Percentiles rank a stretch among this genome's conserved stretches.
Conservation (phyloP, 2,797 vertebrate species). For the Hozukius guyotensis region DNA sequence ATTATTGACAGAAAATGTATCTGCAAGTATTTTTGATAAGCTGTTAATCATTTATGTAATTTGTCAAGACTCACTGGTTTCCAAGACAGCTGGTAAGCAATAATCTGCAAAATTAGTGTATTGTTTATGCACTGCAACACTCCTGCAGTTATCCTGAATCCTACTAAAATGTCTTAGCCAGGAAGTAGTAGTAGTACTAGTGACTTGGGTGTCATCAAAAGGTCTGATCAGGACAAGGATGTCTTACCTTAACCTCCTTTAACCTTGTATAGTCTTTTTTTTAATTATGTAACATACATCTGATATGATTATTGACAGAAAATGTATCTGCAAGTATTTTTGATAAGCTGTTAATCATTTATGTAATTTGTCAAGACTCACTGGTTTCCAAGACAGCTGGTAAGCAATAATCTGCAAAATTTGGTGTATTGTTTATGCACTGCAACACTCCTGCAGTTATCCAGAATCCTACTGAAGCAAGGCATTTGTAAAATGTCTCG, state of each 20-base stretch:
- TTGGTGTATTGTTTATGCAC: background rate
- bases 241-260: background rate
- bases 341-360: background rate
- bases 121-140: background rate
- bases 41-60: background rate
- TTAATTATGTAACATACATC: background rate
- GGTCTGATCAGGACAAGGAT: background rate
- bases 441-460: no score
- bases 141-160: background rate
- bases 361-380: background rate
- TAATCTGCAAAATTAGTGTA: background rate
- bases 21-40: background rate
- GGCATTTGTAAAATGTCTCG: no score
- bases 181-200: background rate
- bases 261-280: background rate
- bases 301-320: background rate
- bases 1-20: background rate
- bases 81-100: background rate
- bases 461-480: no score
- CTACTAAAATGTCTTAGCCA: no score
- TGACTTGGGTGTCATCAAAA: background rate
- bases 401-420: fast-evolving
- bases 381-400: no score
- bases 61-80: background rate
- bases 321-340: background rate